phyloP scores from a whole-genome alignment of 2,888 invertebrate genomes.

The Physocephala rufipes region DNA sequence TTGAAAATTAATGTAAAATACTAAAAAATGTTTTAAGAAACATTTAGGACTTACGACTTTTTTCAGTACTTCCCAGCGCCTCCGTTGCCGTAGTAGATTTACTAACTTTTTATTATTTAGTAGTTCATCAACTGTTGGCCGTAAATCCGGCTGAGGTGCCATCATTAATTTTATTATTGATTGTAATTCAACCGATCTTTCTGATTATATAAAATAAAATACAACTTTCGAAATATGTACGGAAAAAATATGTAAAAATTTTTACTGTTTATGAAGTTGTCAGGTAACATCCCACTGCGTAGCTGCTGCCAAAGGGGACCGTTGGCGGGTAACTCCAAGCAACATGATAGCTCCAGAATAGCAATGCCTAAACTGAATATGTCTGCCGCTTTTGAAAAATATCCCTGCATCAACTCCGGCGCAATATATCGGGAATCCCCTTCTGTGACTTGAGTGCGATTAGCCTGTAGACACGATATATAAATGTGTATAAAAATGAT shows the following conservation, averaged over 20 bases:
- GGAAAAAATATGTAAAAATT: background rate
- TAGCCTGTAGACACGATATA: constrained; percentile 58
- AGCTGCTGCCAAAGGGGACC: constrained; percentile 77
- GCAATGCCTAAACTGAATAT: constrained; percentile 80
- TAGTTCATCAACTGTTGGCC: constrained; percentile 69
- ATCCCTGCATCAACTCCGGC: constrained; percentile 74
- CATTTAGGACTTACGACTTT: constrained; percentile 52
- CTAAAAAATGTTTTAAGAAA: no score
- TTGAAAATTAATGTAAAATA: constrained; percentile 12
- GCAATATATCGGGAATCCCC: constrained; percentile 82
- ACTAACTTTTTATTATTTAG: constrained; percentile 63
- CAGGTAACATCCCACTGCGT: constrained; percentile 69
- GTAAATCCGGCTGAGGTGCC: constrained; percentile 66
- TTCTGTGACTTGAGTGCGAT: constrained; percentile 71
- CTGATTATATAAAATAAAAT: constrained; percentile 48
- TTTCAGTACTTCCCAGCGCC: constrained; percentile 55
- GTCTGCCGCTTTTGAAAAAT: constrained; percentile 76
- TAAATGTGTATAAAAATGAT: background rate
- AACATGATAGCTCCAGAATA: constrained; percentile 75
- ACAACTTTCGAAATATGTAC: background rate
- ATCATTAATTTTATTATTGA: constrained; percentile 70
- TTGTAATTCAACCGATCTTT: constrained; percentile 68
- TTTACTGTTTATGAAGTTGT: constrained; percentile 65
- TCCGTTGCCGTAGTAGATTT: constrained; percentile 54
- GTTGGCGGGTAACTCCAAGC: constrained; percentile 74